Evolutionary conservation across 2,113 vertebrate genomes (phyloP), one percentile per base, ranked within the genome.

Genomic region (Microcebus tavaratra): DNA sequence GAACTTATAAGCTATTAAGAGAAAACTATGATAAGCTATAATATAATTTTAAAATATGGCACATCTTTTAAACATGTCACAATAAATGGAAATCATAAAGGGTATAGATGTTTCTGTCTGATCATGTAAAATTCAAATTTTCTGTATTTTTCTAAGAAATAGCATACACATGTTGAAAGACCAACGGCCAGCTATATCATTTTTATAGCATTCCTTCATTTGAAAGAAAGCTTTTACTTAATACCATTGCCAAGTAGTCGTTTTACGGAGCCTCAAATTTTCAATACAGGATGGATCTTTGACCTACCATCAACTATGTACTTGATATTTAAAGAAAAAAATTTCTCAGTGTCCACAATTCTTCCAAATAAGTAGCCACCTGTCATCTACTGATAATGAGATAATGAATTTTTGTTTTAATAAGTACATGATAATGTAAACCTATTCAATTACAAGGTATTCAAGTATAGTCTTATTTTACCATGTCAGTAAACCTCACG

Each of bases 221-320:
- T 98, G 75, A 97, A 97, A 98, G 63, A 98, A 98, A 88, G 93
- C 82, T 98, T 98, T 96, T 97, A 96, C 90, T 98, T 98, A 98
- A 97, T 96, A 97, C 81, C 23, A 96, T 20, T 1, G 0, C 87
- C 94, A 65, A 83, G 95, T 76, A 45, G 39, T 96, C 85, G 70
- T 91, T 97, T 96, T 91, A 94, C 80, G 95, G 5, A n/a, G n/a
- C 2, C 27, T 53, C 17, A 31, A 97, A 96, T 85, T 92, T 96
- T 75, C 65, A 92, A 6, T 70, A 97, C 53, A 92, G 0, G 5
- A 81, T 80, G 34, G 36, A 78, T 67, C 15, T 5, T n/a, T 65
- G 23, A 45, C 11, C 20, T 27, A 2, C 3, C 23, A 18, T 34
- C 21, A 88, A 31, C 36, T 27, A 0, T 55, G 57, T 17, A 29